A percentile compares a stretch with the other conserved stretches of the same genome.
Conservation (phyloP, 1,140 invertebrate genomes). For the Penaeus japonicus region DNA sequence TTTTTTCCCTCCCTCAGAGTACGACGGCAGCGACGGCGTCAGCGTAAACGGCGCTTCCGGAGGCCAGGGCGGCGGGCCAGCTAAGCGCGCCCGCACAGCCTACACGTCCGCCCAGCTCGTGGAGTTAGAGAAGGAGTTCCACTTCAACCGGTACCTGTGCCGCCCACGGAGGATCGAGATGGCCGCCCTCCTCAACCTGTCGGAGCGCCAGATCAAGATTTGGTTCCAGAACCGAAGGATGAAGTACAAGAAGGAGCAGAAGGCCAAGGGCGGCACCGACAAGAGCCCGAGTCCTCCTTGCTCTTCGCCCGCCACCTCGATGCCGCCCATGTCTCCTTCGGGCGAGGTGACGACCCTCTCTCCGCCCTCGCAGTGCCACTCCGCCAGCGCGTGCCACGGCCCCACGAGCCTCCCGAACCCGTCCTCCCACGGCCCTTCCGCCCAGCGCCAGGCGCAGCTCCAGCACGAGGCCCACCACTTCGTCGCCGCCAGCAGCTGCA, state of each 20-base stretch:
- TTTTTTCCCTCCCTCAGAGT: constrained; percentile 15
- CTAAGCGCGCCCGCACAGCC: constrained; percentile 66
- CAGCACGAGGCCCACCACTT: neutral
- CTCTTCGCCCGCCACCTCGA: constrained; percentile 2
- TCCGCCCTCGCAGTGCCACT: constrained; percentile 11
- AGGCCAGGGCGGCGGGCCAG: constrained; percentile 11
- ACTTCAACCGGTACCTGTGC: constrained; percentile 87
- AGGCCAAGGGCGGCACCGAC: constrained; percentile 85
- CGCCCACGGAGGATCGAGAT: constrained; percentile 83
- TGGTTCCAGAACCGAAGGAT: constrained; percentile 99
- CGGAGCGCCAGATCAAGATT: constrained; percentile 92
- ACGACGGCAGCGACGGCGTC: constrained; percentile 2
- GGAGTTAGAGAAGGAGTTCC: constrained; percentile 90
- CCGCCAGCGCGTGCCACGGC: neutral
- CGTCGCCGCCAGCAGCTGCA: neutral
- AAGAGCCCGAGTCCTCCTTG: constrained; percentile 85
- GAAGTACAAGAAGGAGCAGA: constrained; percentile 94
- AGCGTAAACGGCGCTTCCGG: neutral
- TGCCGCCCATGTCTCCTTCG: constrained; percentile 26
- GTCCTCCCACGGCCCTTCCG: neutral
- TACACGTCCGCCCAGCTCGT: constrained; percentile 69
- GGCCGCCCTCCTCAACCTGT: constrained; percentile 77
- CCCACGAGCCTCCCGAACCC: neutral
- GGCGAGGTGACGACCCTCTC: neutral
- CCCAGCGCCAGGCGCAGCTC: neutral